Conservation (phyloP, 2,797 vertebrate species). For the Hylomyscus alleni region DNA sequence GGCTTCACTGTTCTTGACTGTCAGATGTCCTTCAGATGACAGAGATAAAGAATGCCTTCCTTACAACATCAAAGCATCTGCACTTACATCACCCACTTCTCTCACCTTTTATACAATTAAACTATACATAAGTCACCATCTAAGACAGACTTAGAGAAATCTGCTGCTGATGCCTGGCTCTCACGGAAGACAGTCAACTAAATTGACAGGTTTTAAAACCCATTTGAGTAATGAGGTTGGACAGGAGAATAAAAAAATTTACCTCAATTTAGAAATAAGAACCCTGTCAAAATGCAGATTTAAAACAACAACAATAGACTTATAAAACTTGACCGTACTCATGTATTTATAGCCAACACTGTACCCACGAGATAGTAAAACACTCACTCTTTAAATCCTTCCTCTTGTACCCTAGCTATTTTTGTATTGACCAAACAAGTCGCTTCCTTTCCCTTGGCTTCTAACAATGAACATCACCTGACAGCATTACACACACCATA, state of each 20-base stretch:
- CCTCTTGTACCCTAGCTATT: slow-evolving; percentile 20
- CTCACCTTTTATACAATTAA: slow-evolving; percentile 54
- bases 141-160: slow-evolving; percentile 57
- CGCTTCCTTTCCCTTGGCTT: slow-evolving; percentile 51
- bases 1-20: slow-evolving; percentile 48
- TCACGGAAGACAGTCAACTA: slow-evolving; percentile 48
- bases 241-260: not conserved
- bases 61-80: slow-evolving; percentile 64
- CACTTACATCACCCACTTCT: not conserved
- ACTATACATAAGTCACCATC: slow-evolving; percentile 29
- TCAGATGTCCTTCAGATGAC: slow-evolving; percentile 25
- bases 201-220: slow-evolving; percentile 34
- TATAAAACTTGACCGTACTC: slow-evolving; percentile 51
- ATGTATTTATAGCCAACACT: slow-evolving; percentile 36
- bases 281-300: not conserved
- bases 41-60: slow-evolving; percentile 36
- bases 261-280: slow-evolving; percentile 56
- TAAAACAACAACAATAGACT: not conserved
- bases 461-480: slow-evolving; percentile 55
- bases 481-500: slow-evolving; percentile 17
- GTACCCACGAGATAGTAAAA: slow-evolving; percentile 36
- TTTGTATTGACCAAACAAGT: slow-evolving; percentile 39
- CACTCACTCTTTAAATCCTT: slow-evolving; percentile 54
- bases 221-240: not conserved
- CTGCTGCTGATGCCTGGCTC: slow-evolving; percentile 25